Evolutionary conservation across 2,888 invertebrate genomes (phyloP), one percentile per base, ranked within the genome.

Genomic region (Ypsolopha scabrella): DNA sequence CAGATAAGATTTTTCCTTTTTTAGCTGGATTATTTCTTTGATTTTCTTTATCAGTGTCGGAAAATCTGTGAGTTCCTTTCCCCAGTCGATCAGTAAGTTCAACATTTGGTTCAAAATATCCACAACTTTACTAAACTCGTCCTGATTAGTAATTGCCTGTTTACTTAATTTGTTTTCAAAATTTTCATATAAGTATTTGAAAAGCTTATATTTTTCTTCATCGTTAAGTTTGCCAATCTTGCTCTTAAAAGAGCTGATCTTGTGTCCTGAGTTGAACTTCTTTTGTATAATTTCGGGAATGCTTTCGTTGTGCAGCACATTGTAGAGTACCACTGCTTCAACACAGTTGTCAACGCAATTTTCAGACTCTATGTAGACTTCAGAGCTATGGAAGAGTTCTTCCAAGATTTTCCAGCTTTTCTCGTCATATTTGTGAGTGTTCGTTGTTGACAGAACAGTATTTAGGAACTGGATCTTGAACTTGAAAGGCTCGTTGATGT

Each of bases 401-500:
- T 70, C 66, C n/a, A 81, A 55, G 48, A 67, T 56, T 39, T 56
- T 58, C 81, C 81, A 82, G 24, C 67, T 68, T 43, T 61, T 55
- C 24, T 69, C 59, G 50, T 75, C 68, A 51, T 64, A 75, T 54
- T 59, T 60, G 14, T 62, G 56, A 41, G 68, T 57, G 24, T 65
- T 53, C 0, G 67, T 66, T 35, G 58, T 48, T 6, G 55, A 50
- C 4, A 79, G 45, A 14, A 81, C 44, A 14, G 60, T 53, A 37
- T 60, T 58, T 1, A 74, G 53, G 58, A 80, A 78, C 0, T 57
- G 39, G 10, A 51, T 57, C 57, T 70, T 75, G 24, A 58, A 57
- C 35, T 52, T 48, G 33, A 53, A 54, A 2, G 64, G 57, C 52
- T 75, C 73, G 50, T 75, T 72, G 14, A 65, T 64, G 52, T 74